Percentiles rank a stretch among this genome's conserved stretches.
Conservation (phyloP, 2,888 invertebrate species). For the Eupithecia exiguata region DNA sequence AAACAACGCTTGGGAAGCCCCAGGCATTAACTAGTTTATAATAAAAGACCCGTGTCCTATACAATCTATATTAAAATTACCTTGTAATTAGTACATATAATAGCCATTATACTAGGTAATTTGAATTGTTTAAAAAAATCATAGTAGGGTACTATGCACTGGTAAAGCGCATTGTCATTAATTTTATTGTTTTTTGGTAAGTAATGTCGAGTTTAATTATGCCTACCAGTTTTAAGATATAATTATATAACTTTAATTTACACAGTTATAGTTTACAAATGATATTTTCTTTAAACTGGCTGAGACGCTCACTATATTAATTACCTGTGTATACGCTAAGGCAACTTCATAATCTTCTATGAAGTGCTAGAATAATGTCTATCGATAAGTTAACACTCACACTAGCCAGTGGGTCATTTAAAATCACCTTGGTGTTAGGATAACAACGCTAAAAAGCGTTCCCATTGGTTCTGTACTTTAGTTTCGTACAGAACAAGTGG, state of each 20-base stretch:
- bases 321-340: neutral
- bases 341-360: neutral
- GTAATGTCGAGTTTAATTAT: constrained; percentile 47
- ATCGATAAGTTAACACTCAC: neutral
- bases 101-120: neutral
- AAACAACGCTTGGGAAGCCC: no score
- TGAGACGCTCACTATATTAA: neutral
- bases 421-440: neutral
- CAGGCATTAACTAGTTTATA: no score
- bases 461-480: neutral
- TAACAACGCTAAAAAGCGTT: neutral
- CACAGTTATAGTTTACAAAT: neutral
- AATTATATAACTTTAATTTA: neutral
- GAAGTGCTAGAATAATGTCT: neutral
- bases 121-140: neutral
- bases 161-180: neutral
- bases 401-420: neutral
- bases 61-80: neutral
- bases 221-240: constrained; percentile 57
- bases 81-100: no score
- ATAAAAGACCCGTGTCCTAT: neutral
- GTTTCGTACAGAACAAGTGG: neutral
- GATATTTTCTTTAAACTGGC: neutral
- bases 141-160: neutral
- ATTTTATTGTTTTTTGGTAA: constrained; percentile 16